These are phyloP conservation scores for Octopus sinensis DNA, from an alignment of 1,140 invertebrate genomes.

Conservation along the genomic window DNA sequence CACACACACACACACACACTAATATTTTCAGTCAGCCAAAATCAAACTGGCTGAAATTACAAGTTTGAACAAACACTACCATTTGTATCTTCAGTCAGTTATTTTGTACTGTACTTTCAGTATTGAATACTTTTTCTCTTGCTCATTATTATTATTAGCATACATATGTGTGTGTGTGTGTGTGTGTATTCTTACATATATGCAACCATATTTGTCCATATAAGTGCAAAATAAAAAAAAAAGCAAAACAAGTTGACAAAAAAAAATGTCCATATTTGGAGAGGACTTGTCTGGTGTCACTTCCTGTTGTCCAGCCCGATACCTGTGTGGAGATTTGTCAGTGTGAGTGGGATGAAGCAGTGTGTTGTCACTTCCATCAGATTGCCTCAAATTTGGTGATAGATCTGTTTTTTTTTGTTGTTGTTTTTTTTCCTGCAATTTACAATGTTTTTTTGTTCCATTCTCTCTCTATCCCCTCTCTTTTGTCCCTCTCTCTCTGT, in stretches of 20 bases:
- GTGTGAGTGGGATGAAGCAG: not conserved
- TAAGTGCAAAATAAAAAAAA: too few species aligned
- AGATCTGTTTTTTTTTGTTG: not conserved
- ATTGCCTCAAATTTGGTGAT: slow-evolving; percentile 1
- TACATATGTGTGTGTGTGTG: not conserved
- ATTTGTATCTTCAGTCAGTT: too few species aligned
- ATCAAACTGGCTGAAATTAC: too few species aligned
- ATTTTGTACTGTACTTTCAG: too few species aligned
- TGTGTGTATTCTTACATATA: not conserved
- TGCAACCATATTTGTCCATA: not conserved
- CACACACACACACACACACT: too few species aligned
- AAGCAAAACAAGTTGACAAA: too few species aligned
- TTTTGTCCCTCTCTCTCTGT: not conserved
- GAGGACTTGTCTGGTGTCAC: not conserved
- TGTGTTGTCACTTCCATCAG: slow-evolving; percentile 10
- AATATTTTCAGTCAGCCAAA: too few species aligned
- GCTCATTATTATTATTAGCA: not conserved
- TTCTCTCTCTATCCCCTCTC: not conserved
- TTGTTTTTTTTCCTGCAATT: not conserved
- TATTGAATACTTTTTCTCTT: too few species aligned
- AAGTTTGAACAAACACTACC: too few species aligned
- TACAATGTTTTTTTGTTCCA: slow-evolving; percentile 10
- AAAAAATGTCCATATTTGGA: too few species aligned
- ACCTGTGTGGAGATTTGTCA: too few species aligned
- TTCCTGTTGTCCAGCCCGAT: not conserved